Evolutionary conservation across 2,888 invertebrate genomes (phyloP), one percentile per base, ranked within the genome.

Genomic region (Agonopterix subpropinquella): DNA sequence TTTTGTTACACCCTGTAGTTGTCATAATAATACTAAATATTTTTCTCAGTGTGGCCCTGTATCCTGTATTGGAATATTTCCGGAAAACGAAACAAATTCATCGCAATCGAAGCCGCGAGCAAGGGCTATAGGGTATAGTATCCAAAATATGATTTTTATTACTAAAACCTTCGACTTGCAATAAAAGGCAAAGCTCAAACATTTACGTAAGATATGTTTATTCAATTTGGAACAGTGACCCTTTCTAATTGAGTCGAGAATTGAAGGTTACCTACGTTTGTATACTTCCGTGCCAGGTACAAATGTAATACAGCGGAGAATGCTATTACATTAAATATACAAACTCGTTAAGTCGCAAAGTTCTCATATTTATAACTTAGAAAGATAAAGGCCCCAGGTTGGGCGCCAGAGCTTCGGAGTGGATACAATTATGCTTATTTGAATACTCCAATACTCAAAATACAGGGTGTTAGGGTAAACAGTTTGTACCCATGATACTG

Each of bases 281-380:
- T 8, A 42, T 28, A 13, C 11, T 35, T 45, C 15, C 43, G 51
- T 51, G 18, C 51, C 51, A 46, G 51, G 51, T 41, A 51, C 47
- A 7, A 13, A 44, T 46, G 42, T 45, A 44, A 42, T 44, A 39
- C 39, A 18, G 37, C 11, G 8, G 46, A 50, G 39, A 44, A 44
- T 15, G 50, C 36, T 43, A 41, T 54, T 43, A 42, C 50, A 52
- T 52, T 50, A 52, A 52, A 54, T 54, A 52, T 50, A 54, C 47
- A 52, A 52, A 47, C 44, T 44, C 37, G 49, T 49, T 51, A 47
- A 45, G 47, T 8, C 55, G 53, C 55, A 61, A 65, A 61, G 47
- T 58, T 61, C 51, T 53, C 49, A 59, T 61, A 58, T 62, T 64
- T 62, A 59, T 61, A 64, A 59, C 59, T 43, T 43, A 13, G 43